Evolutionary conservation across 53 echinoderm and acorn worm species (phyloP).

Genomic region (Holothuria leucospilota): DNA sequence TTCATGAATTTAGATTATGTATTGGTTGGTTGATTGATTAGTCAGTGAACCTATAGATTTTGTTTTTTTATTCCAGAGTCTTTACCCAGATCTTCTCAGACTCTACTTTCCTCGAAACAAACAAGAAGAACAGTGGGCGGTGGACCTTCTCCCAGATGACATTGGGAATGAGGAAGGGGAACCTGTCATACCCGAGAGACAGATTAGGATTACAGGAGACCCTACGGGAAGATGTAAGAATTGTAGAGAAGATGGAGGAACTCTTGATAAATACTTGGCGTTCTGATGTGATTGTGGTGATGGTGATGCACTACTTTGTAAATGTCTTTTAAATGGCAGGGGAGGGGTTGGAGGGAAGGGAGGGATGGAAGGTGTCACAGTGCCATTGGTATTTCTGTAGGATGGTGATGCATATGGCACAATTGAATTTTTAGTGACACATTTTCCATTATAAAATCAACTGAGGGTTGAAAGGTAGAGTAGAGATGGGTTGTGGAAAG

Average conservation of each 20-base stretch:
- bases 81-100: constrained; percentile 80
- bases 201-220: constrained; percentile 81
- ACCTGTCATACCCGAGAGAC: constrained; percentile 88
- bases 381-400: no score
- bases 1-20: no score
- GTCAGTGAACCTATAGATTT: not conserved
- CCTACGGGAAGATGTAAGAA: constrained; percentile 64
- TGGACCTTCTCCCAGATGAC: constrained; percentile 84
- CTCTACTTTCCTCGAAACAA: constrained; percentile 86
- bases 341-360: no score
- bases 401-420: no score
- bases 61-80: constrained; percentile 56
- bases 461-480: no score
- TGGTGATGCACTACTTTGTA: not conserved
- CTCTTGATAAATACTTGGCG: no score
- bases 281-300: not conserved
- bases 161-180: constrained; percentile 92
- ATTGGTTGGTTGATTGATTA: no score
- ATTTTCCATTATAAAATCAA: no score
- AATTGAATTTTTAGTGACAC: no score
- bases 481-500: no score
- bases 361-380: no score
- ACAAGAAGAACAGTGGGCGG: constrained; percentile 88
- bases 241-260: not conserved
- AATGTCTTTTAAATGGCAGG: no score